phyloP scores from a whole-genome alignment of 2,113 vertebrate species.

The Xenus cinereus region DNA sequence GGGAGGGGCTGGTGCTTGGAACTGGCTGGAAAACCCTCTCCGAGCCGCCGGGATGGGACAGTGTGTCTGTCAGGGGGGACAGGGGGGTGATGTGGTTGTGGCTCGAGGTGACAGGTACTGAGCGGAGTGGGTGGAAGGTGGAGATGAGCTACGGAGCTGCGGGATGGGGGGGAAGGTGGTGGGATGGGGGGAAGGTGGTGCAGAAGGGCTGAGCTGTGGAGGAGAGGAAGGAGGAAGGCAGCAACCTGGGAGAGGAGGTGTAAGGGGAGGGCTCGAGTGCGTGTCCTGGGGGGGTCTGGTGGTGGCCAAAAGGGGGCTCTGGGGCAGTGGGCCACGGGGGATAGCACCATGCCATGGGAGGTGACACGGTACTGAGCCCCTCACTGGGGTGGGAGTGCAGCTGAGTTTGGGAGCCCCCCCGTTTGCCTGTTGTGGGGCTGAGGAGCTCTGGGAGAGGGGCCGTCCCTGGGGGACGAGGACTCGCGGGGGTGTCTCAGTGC shows the following conservation, averaged over 20 bases:
- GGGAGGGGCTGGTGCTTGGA: not conserved
- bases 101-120: not conserved
- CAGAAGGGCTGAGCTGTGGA: not conserved
- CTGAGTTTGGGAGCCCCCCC: not conserved
- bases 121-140: not conserved
- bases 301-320: not conserved
- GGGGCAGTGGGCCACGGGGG: not conserved
- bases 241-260: not conserved
- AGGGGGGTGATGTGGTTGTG: not conserved
- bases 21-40: not conserved
- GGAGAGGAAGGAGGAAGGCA: not conserved
- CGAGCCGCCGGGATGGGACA: fast-evolving
- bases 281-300: fast-evolving
- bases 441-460: not conserved
- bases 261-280: not conserved
- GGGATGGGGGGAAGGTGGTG: not conserved
- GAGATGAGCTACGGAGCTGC: not conserved
- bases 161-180: not conserved
- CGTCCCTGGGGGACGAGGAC: fast-evolving
- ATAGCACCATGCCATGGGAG: not conserved
- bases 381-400: not conserved
- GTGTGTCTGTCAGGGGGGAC: not conserved
- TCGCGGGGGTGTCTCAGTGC: not conserved
- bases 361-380: not conserved
- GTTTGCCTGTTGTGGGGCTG: not conserved